A percentile compares a stretch with the other conserved stretches of the same genome.
These are phyloP conservation scores for Grallaria varia DNA, from an alignment of 2,113 vertebrate genomes.

Conservation along the genomic window DNA sequence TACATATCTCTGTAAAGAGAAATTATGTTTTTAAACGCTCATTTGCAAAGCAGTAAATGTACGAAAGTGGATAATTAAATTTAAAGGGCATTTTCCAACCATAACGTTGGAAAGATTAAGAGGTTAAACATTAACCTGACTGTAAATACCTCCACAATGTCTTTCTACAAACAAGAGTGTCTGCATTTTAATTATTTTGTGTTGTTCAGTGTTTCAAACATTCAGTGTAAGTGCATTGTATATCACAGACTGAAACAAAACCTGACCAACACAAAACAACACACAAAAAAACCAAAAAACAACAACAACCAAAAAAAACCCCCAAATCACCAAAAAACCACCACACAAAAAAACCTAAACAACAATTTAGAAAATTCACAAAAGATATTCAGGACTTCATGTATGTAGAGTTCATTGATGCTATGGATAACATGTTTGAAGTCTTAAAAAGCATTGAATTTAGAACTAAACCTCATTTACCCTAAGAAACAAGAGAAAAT, in stretches of 20 bases:
- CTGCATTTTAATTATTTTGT: background rate
- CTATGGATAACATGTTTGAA: background rate
- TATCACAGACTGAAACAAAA: background rate
- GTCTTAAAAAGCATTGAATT: background rate
- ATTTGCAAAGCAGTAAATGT: background rate
- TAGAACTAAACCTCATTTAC: background rate
- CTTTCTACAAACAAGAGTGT: background rate
- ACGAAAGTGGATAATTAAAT: slow-evolving; percentile 20
- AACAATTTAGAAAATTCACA: background rate
- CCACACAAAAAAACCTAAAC: background rate
- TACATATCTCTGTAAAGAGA: background rate
- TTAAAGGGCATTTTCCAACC: slow-evolving; percentile 1
- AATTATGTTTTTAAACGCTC: background rate
- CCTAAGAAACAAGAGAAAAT: background rate
- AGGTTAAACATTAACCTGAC: slow-evolving; percentile 22
- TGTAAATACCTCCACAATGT: background rate
- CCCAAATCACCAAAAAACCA: background rate
- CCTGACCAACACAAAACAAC: background rate
- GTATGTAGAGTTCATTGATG: background rate
- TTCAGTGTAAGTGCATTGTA: background rate
- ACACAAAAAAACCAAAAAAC: background rate
- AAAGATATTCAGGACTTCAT: background rate
- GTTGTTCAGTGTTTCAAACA: background rate
- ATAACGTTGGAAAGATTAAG: background rate
- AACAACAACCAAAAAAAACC: background rate